phyloP scores from a whole-genome alignment of 2,888 invertebrate species.

The Opisthograptis luteolata region DNA sequence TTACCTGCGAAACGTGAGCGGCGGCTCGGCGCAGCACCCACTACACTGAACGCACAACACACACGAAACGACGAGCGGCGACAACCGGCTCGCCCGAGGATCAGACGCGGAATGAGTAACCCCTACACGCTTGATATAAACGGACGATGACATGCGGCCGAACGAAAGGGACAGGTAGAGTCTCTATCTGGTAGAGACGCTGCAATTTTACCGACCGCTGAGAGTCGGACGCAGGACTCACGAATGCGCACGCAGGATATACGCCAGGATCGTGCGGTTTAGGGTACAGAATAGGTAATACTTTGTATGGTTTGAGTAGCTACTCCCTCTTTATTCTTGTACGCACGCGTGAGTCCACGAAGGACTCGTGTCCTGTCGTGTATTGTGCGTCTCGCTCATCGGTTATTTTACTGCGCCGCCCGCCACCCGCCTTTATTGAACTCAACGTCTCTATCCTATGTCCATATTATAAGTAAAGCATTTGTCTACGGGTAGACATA shows the following conservation, averaged over 20 bases:
- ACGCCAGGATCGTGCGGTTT: slow-evolving; percentile 32
- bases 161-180: slow-evolving; percentile 47
- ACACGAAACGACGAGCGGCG: slow-evolving; percentile 72
- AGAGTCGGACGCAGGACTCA: slow-evolving; percentile 58
- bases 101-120: slow-evolving; percentile 74
- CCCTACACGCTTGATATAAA: slow-evolving; percentile 58
- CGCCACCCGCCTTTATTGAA: slow-evolving; percentile 21
- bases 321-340: slow-evolving; percentile 9
- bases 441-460: slow-evolving; percentile 2
- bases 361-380: slow-evolving; percentile 17
- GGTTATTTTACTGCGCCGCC: slow-evolving; percentile 11
- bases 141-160: slow-evolving; percentile 73
- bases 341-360: slow-evolving; percentile 29
- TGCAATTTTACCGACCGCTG: slow-evolving; percentile 52
- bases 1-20: slow-evolving; percentile 68
- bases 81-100: slow-evolving; percentile 70
- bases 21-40: slow-evolving; percentile 64
- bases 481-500: not conserved
- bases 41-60: slow-evolving; percentile 75
- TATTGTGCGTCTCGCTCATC: slow-evolving; percentile 18
- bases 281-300: slow-evolving; percentile 10
- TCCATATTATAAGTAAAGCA: not conserved
- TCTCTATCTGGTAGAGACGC: slow-evolving; percentile 42
- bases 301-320: slow-evolving; percentile 4
- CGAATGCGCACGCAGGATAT: slow-evolving; percentile 73